These are phyloP conservation scores for Apodemia duryi DNA, from an alignment of 2,888 invertebrate species.

Conservation along the genomic window DNA sequence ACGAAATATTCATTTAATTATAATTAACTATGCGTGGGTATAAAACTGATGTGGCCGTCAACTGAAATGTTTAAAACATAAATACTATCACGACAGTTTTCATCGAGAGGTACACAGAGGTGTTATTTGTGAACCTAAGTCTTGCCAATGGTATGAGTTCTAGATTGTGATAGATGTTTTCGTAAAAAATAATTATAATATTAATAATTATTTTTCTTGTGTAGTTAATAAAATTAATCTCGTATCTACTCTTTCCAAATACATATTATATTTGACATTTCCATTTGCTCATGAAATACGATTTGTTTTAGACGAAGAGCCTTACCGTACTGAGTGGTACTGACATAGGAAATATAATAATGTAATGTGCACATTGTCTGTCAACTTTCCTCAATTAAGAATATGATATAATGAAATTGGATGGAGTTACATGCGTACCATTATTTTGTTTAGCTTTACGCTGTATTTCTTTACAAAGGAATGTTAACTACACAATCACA, in stretches of 20 bases:
- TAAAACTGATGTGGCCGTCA: neutral
- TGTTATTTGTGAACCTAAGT: too few relatives aligned
- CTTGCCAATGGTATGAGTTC: too few relatives aligned
- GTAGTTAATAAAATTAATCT: too few relatives aligned
- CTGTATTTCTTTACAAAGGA: neutral
- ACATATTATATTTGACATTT: neutral
- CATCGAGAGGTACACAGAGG: too few relatives aligned
- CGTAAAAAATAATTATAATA: too few relatives aligned
- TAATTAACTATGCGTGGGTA: constrained; percentile 2
- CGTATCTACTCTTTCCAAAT: too few relatives aligned
- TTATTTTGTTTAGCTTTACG: neutral
- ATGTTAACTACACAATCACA: too few relatives aligned
- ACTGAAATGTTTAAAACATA: too few relatives aligned
- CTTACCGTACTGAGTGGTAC: neutral
- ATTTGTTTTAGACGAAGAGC: neutral
- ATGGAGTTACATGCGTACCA: constrained; percentile 1
- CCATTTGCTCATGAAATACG: neutral
- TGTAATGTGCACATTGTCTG: constrained; percentile 5
- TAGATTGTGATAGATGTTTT: too few relatives aligned
- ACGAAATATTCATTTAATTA: neutral
- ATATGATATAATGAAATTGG: constrained; percentile 12
- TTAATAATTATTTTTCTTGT: too few relatives aligned
- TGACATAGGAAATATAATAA: constrained; percentile 2
- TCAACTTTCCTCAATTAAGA: constrained; percentile 13
- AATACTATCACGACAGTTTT: too few relatives aligned